Percentiles rank a stretch among this genome's conserved stretches.
phyloP scores from a whole-genome alignment of 2,888 invertebrate species.

The Mesorhabditis sp. region DNA sequence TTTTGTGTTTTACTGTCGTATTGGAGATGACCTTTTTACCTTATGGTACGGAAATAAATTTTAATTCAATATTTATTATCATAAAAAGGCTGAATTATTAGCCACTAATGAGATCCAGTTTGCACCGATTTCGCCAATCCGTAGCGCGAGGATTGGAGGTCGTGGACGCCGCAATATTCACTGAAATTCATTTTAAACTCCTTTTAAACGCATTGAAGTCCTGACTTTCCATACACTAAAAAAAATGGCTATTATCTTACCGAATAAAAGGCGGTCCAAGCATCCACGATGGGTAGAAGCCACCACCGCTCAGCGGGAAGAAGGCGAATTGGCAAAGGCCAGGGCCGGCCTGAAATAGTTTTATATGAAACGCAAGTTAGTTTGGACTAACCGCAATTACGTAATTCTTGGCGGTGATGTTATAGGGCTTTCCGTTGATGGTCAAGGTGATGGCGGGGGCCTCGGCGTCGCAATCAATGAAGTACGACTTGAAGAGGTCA shows the following conservation, averaged over 20 bases:
- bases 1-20: not conserved
- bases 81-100: not conserved
- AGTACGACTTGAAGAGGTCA: slow-evolving; percentile 29
- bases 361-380: not conserved
- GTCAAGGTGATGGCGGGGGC: slow-evolving; percentile 38
- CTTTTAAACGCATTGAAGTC: not conserved
- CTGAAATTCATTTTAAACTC: slow-evolving; percentile 9
- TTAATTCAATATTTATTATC: too few relatives aligned
- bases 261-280: slow-evolving; percentile 38
- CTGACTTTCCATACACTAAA: not conserved
- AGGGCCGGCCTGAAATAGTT: slow-evolving; percentile 22
- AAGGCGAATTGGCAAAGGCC: slow-evolving; percentile 41
- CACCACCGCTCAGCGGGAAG: slow-evolving; percentile 34
- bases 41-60: too few relatives aligned
- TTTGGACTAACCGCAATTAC: slow-evolving; percentile 18
- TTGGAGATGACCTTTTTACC: not conserved
- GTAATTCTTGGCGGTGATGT: slow-evolving; percentile 33
- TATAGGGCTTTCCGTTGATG: slow-evolving; percentile 37
- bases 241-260: not conserved
- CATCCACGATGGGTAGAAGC: slow-evolving; percentile 40
- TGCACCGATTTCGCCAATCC: slow-evolving; percentile 20
- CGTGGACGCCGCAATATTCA: slow-evolving; percentile 34
- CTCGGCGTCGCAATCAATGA: slow-evolving; percentile 39
- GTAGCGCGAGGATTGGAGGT: slow-evolving; percentile 20
- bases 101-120: slow-evolving; percentile 7